Evolutionary conservation across 1,140 invertebrate genomes (phyloP).

Genomic region (Caenorhabditis tropicalis): DNA sequence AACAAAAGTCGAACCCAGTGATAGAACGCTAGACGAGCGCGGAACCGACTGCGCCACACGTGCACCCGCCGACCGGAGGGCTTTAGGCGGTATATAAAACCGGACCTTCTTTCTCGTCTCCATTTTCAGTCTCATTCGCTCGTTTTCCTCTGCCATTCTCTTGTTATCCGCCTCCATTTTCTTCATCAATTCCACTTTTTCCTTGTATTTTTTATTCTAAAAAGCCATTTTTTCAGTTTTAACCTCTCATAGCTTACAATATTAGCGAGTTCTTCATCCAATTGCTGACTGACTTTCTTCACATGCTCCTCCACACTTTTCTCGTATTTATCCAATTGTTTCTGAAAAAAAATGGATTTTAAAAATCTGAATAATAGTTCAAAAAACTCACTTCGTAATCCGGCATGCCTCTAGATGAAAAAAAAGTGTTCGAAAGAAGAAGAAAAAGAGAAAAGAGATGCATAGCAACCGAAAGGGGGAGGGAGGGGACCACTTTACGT

Average conservation of each 20-base stretch:
- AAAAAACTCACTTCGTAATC: not conserved
- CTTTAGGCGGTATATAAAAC: too few relatives aligned
- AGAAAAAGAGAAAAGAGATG: not conserved
- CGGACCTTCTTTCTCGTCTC: constrained; percentile 48
- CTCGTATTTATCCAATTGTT: constrained; percentile 6
- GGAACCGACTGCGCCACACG: too few relatives aligned
- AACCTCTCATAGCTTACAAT: not conserved
- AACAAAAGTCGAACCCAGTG: too few relatives aligned
- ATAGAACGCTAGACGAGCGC: too few relatives aligned
- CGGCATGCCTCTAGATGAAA: not conserved
- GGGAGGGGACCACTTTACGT: not conserved
- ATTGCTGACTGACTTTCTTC: not conserved
- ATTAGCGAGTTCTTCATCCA: constrained; percentile 4
- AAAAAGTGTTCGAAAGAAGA: not conserved
- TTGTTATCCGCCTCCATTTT: constrained; percentile 83
- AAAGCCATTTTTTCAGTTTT: not conserved
- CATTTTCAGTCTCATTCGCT: constrained; percentile 75
- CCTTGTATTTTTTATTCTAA: constrained; percentile 74
- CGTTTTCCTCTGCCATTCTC: constrained; percentile 59
- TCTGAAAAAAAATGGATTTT: not conserved
- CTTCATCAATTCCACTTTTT: constrained; percentile 90
- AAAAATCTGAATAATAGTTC: not conserved
- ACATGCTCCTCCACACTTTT: constrained; percentile 29
- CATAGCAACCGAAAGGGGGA: not conserved
- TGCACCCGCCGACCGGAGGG: too few relatives aligned